phyloP scores from a whole-genome alignment of 2,888 invertebrate genomes.

The Bruchidius siliquastri region DNA sequence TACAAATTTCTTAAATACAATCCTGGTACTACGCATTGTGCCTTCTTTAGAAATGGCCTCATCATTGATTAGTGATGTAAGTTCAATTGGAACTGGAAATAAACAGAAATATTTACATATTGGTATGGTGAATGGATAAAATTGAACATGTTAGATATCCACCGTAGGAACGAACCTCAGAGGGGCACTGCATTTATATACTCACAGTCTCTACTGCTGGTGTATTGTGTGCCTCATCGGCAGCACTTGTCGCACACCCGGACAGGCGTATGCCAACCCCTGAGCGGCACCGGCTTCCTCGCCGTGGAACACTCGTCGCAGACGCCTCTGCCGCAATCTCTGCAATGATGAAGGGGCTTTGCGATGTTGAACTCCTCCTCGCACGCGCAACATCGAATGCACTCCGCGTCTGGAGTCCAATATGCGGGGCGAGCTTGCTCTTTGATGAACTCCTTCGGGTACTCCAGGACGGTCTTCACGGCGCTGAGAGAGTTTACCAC shows the following conservation, averaged over 20 bases:
- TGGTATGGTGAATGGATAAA: too few species aligned
- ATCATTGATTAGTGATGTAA: background rate
- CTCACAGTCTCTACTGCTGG: background rate
- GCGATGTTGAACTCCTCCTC: constrained; percentile 53
- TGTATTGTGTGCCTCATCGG: too few species aligned
- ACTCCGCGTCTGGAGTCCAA: constrained; percentile 74
- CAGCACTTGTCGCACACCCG: constrained; percentile 69
- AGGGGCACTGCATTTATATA: background rate
- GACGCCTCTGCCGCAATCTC: constrained; percentile 68
- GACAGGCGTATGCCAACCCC: constrained; percentile 68
- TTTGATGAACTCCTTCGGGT: constrained; percentile 73
- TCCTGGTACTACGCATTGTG: background rate
- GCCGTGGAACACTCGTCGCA: constrained; percentile 58
- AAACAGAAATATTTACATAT: background rate
- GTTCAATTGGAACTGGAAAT: background rate
- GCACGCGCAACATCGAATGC: constrained; percentile 64
- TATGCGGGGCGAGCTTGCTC: constrained; percentile 71
- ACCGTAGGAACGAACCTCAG: too few species aligned
- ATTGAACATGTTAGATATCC: too few species aligned
- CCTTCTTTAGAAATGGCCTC: background rate
- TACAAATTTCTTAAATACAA: background rate
- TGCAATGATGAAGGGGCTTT: constrained; percentile 61
- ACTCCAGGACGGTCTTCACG: constrained; percentile 66
- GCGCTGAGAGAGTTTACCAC: constrained; percentile 67
- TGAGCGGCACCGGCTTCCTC: constrained; percentile 62